These are phyloP conservation scores for Operophtera brumata DNA, from an alignment of 2,888 invertebrate genomes.

Conservation along the genomic window DNA sequence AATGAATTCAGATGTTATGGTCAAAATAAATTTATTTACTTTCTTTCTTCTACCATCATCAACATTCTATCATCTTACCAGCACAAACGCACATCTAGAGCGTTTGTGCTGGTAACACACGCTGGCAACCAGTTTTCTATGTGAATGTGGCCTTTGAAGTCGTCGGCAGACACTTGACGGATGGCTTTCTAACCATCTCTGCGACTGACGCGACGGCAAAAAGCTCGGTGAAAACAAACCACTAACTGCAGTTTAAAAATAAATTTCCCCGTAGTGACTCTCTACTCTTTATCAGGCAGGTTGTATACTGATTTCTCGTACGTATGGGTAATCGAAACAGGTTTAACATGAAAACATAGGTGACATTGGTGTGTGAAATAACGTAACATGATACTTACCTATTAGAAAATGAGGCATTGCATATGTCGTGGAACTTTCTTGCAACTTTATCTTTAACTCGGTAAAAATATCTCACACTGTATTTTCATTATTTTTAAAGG, in stretches of 20 bases:
- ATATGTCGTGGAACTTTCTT: neutral
- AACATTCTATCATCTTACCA: too few relatives aligned
- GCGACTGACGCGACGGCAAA: conserved; percentile 57
- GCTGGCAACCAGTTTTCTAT: conserved; percentile 1
- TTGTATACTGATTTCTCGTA: conserved; percentile 44
- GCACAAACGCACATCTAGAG: too few relatives aligned
- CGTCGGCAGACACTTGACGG: conserved; percentile 67
- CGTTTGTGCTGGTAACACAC: neutral
- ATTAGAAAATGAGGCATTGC: conserved; percentile 1
- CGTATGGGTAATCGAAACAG: conserved; percentile 32
- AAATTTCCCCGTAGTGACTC: conserved; percentile 49
- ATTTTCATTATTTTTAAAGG: neutral
- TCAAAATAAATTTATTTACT: too few relatives aligned
- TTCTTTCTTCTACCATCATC: too few relatives aligned
- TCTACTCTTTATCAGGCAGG: conserved; percentile 45
- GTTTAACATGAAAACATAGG: conserved; percentile 13
- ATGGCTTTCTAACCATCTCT: conserved; percentile 76
- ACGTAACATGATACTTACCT: neutral
- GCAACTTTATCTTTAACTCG: neutral
- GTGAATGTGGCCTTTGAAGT: conserved; percentile 57
- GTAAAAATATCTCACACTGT: neutral
- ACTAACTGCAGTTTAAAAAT: conserved; percentile 70
- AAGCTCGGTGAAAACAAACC: conserved; percentile 72
- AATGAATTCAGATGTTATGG: too few relatives aligned
- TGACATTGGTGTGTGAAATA: conserved; percentile 7